Base-by-base conservation (phyloP, 2,797 vertebrate species). In the Salarias fasciatus region DNA sequence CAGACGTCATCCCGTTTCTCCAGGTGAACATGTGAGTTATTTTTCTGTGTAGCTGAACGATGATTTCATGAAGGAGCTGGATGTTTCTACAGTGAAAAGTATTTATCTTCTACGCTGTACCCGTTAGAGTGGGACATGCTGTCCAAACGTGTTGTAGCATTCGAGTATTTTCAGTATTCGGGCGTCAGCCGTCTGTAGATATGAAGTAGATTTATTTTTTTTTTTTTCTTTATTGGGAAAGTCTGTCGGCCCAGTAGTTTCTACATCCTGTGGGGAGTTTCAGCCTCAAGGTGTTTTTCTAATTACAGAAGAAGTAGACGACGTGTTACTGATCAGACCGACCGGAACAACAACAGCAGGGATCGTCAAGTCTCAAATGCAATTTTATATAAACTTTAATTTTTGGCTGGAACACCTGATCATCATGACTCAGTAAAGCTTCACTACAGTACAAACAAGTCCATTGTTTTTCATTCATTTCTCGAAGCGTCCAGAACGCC, bases 201-300 rank as follows among this genome's bases (percentile, higher is more conserved):
- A 81, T 38, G 76, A 84, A 69, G 64, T 86, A 85, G 79, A 73
- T 53, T 68, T 65, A 41, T 75, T 70, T 75, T 75, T 83, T 51
- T 82, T 12, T 63, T 69, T 82, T 84, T 78, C 12, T 63, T 69
- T 82, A 84, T 78, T 63, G 49, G 33, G 33, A 75, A 47, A 63
- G 42, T 0, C 40, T 41, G 29, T 63, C 38, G 40, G 50, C 63
- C 68, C 53, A 79, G 37, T 80, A 81, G 69, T 72, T 70, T 33
- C 53, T 47, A 55, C 47, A 36, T 35, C 38, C 48, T 33, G 46
- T 61, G 48, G 40, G 54, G 55, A 56, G 37, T 49, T 59, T 69
- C 66, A 29, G 30, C 31, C 36, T 43, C 33, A 36, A 59, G 13
- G 3, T 68, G 47, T 75, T 75, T 35, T 72, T 76, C 48, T 80